These are phyloP conservation scores for Clarias pachynema DNA, from an alignment of 2,797 vertebrate species.

Conservation along the genomic window DNA sequence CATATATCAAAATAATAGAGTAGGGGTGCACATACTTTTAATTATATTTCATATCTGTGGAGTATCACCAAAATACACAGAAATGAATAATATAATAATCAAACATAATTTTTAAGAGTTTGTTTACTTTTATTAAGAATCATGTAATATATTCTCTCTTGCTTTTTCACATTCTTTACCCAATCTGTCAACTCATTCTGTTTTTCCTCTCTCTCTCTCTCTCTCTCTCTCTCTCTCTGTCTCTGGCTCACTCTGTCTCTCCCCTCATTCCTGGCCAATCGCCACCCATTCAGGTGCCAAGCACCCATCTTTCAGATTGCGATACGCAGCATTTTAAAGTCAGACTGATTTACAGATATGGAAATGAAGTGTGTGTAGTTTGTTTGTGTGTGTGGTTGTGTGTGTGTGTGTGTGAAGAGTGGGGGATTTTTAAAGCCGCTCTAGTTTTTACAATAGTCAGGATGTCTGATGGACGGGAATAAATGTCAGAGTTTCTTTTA, in stretches of 20 bases:
- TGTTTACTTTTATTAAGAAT: too few relatives aligned
- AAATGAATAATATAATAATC: not conserved
- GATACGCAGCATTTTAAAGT: constrained; percentile 73
- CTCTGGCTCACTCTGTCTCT: not conserved
- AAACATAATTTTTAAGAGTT: not conserved
- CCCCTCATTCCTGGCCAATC: constrained; percentile 62
- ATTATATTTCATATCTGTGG: not conserved
- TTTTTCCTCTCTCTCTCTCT: too few relatives aligned
- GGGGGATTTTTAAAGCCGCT: constrained; percentile 57
- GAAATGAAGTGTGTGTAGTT: not conserved
- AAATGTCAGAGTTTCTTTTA: not conserved
- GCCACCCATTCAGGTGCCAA: constrained; percentile 69
- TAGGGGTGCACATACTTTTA: not conserved
- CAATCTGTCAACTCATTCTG: not conserved
- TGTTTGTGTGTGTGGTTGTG: not conserved
- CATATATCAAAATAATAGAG: not conserved
- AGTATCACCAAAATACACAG: not conserved
- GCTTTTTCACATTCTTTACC: not conserved
- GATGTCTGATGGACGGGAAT: constrained; percentile 56
- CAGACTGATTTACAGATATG: constrained; percentile 67
- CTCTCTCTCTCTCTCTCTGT: not conserved
- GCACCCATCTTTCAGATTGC: constrained; percentile 73
- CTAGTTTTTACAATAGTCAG: constrained; percentile 56
- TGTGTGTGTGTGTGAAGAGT: not conserved
- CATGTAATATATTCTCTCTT: not conserved